Evolutionary conservation across 2,113 vertebrate genomes (phyloP).

Genomic region (Urocitellus parryii): DNA sequence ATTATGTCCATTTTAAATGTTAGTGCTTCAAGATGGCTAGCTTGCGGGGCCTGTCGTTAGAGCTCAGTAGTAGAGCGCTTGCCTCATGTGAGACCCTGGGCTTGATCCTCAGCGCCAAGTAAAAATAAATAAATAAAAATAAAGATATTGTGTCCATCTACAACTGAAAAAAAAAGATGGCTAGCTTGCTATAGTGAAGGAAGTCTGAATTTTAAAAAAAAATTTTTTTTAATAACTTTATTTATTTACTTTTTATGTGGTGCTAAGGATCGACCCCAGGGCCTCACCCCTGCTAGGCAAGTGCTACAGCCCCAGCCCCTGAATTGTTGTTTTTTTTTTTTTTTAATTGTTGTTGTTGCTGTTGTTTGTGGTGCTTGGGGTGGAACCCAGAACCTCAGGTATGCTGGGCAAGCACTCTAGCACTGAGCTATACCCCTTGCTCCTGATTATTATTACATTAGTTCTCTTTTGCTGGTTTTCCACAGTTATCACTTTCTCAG

Average conservation of each 20-base stretch:
- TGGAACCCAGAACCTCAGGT: background rate
- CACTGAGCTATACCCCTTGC: background rate
- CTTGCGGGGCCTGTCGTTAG: background rate
- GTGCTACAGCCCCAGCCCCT: no score
- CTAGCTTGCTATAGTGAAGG: background rate
- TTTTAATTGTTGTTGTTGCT: no score
- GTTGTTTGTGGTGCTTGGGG: background rate
- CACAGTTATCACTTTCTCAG: background rate
- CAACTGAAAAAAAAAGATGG: no score
- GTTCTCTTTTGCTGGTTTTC: background rate
- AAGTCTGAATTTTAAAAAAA: background rate
- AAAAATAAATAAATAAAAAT: no score
- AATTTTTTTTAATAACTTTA: no score
- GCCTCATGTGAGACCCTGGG: no score
- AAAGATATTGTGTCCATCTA: no score
- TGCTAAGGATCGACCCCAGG: no score
- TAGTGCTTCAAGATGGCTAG: background rate
- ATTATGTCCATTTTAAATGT: background rate
- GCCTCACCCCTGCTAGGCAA: no score
- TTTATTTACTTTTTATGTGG: no score
- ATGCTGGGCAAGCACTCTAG: background rate
- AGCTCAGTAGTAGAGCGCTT: no score
- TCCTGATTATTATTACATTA: slow-evolving; percentile 14
- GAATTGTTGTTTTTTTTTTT: background rate
- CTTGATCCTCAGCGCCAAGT: no score